A percentile compares a stretch with the other conserved stretches of the same genome.
phyloP scores from a whole-genome alignment of 2,113 vertebrate genomes.

The Odontesthes bonariensis region DNA sequence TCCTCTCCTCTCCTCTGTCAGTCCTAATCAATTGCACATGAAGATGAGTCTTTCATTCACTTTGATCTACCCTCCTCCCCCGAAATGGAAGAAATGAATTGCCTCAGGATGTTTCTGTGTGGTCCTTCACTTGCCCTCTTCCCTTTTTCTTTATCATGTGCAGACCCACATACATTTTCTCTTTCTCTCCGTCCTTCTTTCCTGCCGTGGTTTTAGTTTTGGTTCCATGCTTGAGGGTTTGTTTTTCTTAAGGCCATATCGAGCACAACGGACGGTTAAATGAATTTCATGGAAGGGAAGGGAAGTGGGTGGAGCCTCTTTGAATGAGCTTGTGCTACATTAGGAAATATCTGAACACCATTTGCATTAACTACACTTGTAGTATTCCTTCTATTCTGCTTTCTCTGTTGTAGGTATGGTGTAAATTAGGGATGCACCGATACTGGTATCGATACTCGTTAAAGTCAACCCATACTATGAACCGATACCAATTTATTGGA shows the following conservation, averaged over 20 bases:
- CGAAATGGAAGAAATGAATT: constrained; percentile 68
- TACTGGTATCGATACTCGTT: no score
- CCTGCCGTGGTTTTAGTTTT: constrained; percentile 50
- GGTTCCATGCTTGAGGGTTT: constrained; percentile 48
- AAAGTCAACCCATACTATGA: no score
- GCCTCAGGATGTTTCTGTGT: constrained; percentile 68
- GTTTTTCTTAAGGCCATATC: constrained; percentile 39
- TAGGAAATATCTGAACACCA: constrained; percentile 20
- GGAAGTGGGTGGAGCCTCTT: neutral
- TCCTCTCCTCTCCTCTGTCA: constrained; percentile 30
- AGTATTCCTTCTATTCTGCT: neutral
- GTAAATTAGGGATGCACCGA: no score
- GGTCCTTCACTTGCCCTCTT: constrained; percentile 48
- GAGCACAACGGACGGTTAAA: constrained; percentile 41
- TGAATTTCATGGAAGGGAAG: neutral
- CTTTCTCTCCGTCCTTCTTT: constrained; percentile 13
- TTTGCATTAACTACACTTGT: neutral
- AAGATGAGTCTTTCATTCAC: constrained; percentile 55
- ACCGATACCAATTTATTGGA: no score
- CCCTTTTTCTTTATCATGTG: constrained; percentile 37
- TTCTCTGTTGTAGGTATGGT: no score
- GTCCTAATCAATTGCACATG: constrained; percentile 68
- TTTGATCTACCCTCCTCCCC: constrained; percentile 53
- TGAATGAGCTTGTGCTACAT: constrained; percentile 6
- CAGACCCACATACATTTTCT: constrained; percentile 41